These are phyloP conservation scores for Kryphioiulus occultus DNA, from an alignment of 2,888 invertebrate genomes.

Conservation along the genomic window DNA sequence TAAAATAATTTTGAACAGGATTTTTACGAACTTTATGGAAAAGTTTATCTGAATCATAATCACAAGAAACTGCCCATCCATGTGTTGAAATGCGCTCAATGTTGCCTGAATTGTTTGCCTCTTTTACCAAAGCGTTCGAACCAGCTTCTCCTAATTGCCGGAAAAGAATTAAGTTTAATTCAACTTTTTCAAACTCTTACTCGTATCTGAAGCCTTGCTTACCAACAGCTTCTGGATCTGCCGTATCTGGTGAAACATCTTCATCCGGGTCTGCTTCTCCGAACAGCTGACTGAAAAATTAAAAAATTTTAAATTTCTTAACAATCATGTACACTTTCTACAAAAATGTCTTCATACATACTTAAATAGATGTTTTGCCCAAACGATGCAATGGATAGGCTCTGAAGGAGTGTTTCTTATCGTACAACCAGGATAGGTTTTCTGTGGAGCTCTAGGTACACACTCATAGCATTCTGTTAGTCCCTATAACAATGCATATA, in stretches of 20 bases:
- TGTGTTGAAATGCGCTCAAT: conserved; percentile 76
- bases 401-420: conserved; percentile 99
- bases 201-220: conserved; percentile 57
- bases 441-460: conserved; percentile 86
- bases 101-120: conserved; percentile 67
- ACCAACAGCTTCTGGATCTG: conserved; percentile 89
- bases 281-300: conserved; percentile 81
- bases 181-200: background rate
- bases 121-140: conserved; percentile 59
- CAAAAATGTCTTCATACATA: conserved; percentile 63
- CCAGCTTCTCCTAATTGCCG: conserved; percentile 66
- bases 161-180: background rate
- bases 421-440: conserved; percentile 96
- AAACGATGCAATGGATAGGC: conserved; percentile 98
- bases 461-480: conserved; percentile 97
- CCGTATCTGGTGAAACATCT: conserved; percentile 97
- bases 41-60: conserved; percentile 83
- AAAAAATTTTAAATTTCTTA: background rate
- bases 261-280: conserved; percentile 96
- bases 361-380: conserved; percentile 99
- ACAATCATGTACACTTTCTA: background rate
- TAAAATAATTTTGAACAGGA: too few species aligned
- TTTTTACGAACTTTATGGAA: conserved; percentile 74
- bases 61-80: conserved; percentile 83
- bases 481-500: conserved; percentile 66